Conservation (phyloP, 2,888 invertebrate species). For the Coenonympha arcania region DNA sequence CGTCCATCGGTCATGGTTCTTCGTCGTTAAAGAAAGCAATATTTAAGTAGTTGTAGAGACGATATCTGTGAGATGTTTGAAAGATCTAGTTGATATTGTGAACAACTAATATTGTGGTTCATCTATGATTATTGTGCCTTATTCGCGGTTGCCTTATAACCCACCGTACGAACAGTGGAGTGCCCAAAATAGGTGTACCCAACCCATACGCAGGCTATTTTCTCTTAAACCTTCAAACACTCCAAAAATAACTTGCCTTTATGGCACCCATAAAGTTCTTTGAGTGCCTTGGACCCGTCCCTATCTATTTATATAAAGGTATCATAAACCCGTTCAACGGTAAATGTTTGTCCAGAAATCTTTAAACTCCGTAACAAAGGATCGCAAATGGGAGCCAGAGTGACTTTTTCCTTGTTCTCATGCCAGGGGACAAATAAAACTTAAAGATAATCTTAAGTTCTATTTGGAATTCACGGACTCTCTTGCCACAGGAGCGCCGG, state of each 20-base stretch:
- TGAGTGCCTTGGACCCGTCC: neutral
- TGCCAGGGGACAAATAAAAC: neutral
- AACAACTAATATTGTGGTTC: too few species aligned
- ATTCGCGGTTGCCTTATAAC: too few species aligned
- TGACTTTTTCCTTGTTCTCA: neutral
- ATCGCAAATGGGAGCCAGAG: neutral
- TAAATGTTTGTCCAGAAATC: neutral
- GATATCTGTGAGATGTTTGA: too few species aligned
- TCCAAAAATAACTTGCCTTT: neutral
- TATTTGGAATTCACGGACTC: too few species aligned
- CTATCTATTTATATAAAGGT: constrained; percentile 1
- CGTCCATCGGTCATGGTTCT: too few species aligned
- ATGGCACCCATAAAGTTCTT: constrained; percentile 1
- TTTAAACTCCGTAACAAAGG: neutral
- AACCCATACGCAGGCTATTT: neutral
- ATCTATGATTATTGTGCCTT: too few species aligned
- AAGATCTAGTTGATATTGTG: too few species aligned
- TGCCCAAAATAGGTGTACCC: too few species aligned
- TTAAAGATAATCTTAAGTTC: neutral
- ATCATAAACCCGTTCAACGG: neutral
- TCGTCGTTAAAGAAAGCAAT: too few species aligned
- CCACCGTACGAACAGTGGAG: too few species aligned
- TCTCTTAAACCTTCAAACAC: neutral
- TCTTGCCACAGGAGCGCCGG: too few species aligned
- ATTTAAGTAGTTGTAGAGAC: too few species aligned